A percentile compares a stretch with the other conserved stretches of the same genome.
Evolutionary conservation across 2,113 vertebrate genomes (phyloP).

Genomic region (Burhinus bistriatus): DNA sequence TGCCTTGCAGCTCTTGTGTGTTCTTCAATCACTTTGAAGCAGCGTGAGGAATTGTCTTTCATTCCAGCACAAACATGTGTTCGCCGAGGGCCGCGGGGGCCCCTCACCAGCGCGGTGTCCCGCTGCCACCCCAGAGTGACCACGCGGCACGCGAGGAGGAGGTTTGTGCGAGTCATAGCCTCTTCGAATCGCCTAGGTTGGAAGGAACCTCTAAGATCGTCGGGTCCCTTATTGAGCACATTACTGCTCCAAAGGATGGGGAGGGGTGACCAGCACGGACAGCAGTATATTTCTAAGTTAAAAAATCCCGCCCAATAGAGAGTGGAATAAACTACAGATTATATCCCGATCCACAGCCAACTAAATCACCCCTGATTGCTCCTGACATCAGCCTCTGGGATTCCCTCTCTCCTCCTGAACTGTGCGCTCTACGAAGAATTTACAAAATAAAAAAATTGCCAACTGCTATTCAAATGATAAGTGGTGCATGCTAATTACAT

Average conservation of each 20-base stretch:
- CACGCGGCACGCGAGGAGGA: fast-evolving
- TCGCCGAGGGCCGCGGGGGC: background rate
- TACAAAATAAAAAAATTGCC: conserved; percentile 44
- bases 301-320: background rate
- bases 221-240: background rate
- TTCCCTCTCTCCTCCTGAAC: conserved; percentile 5
- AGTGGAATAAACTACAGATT: background rate
- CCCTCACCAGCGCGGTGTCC: background rate
- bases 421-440: background rate
- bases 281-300: background rate
- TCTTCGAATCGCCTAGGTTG: no score
- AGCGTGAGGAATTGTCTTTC: background rate
- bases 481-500: conserved; percentile 60
- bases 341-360: background rate
- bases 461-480: conserved; percentile 60
- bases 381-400: conserved; percentile 42
- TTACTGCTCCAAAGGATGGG: background rate
- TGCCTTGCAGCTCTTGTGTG: background rate
- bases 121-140: background rate
- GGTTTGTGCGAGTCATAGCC: background rate
- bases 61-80: background rate
- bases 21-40: background rate
- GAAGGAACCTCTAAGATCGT: no score
- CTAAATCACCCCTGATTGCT: conserved; percentile 6
- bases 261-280: background rate